Evolutionary conservation across 2,113 vertebrate genomes (phyloP).

Genomic region (Hymenochirus boettgeri): DNA sequence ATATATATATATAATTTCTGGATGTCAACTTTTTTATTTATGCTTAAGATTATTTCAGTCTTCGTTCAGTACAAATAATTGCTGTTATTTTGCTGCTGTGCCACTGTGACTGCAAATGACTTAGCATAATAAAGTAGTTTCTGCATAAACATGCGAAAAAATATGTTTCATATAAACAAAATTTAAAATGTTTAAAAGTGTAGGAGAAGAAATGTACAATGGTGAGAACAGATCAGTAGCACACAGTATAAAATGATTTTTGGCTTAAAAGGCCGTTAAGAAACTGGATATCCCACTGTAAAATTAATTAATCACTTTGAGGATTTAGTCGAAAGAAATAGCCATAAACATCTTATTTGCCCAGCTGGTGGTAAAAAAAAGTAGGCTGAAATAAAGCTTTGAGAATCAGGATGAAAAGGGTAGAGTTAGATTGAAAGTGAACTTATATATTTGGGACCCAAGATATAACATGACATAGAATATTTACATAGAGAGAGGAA

Average conservation of each 20-base stretch:
- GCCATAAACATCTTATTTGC: constrained; percentile 76
- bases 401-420: constrained; percentile 50
- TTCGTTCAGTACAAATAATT: background rate
- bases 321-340: constrained; percentile 67
- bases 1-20: too few species aligned
- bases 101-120: background rate
- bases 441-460: constrained; percentile 47
- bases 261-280: constrained; percentile 49
- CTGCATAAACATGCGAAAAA: constrained; percentile 1
- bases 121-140: background rate
- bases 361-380: constrained; percentile 66
- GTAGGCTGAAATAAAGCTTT: constrained; percentile 61
- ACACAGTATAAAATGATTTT: constrained; percentile 33
- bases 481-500: constrained; percentile 49
- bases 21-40: too few species aligned
- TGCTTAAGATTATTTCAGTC: too few species aligned
- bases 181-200: constrained; percentile 27
- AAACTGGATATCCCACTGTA: constrained; percentile 54
- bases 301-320: constrained; percentile 84
- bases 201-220: constrained; percentile 13
- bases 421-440: constrained; percentile 50
- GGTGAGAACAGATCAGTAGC: constrained; percentile 31
- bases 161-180: constrained; percentile 3
- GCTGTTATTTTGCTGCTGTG: background rate
- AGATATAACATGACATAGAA: constrained; percentile 55